These are phyloP conservation scores for Cecropterus lyciades DNA, from an alignment of 1,140 invertebrate genomes.

Conservation along the genomic window DNA sequence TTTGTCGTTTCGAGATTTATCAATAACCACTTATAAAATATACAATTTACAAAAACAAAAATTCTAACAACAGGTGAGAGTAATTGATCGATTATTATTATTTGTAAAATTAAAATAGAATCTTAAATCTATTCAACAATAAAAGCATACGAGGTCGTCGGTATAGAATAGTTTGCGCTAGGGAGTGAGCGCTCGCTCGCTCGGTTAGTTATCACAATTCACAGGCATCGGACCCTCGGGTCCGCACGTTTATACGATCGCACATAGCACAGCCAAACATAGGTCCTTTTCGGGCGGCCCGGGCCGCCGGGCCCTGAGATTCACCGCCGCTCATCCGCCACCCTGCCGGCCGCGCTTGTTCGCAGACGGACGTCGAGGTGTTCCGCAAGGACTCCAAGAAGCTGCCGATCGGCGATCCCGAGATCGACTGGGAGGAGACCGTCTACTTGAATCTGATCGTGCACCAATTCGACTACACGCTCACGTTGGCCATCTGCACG, in stretches of 20 bases:
- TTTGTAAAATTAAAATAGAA: conserved; percentile 58
- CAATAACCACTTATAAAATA: conserved; percentile 80
- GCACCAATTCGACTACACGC: conserved; percentile 98
- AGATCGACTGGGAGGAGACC: conserved; percentile 99
- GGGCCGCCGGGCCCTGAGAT: conserved; percentile 25
- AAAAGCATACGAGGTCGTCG: conserved; percentile 65
- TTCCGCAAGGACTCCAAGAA: conserved; percentile 98
- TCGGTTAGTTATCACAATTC: conserved; percentile 57
- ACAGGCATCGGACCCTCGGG: conserved; percentile 36
- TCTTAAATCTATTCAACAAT: conserved; percentile 67
- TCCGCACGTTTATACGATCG: conserved; percentile 30
- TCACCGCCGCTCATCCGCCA: conserved; percentile 38
- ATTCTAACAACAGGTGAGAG: conserved; percentile 63
- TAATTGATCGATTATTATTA: conserved; percentile 64
- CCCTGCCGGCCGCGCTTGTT: conserved; percentile 47
- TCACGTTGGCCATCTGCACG: conserved; percentile 98
- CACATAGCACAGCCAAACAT: conserved; percentile 43
- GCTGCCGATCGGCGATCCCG: conserved; percentile 96
- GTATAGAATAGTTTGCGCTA: conserved; percentile 51
- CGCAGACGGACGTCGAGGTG: conserved; percentile 96
- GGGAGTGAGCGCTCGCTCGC: conserved; percentile 37
- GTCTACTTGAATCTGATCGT: conserved; percentile 99
- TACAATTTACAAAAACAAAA: conserved; percentile 77
- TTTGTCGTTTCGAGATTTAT: conserved; percentile 69
- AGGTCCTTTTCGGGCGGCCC: conserved; percentile 12